Percentiles rank a stretch among this genome's conserved stretches.
phyloP scores from a whole-genome alignment of 2,888 invertebrate species.

The Dinocampus coccinellae region DNA sequence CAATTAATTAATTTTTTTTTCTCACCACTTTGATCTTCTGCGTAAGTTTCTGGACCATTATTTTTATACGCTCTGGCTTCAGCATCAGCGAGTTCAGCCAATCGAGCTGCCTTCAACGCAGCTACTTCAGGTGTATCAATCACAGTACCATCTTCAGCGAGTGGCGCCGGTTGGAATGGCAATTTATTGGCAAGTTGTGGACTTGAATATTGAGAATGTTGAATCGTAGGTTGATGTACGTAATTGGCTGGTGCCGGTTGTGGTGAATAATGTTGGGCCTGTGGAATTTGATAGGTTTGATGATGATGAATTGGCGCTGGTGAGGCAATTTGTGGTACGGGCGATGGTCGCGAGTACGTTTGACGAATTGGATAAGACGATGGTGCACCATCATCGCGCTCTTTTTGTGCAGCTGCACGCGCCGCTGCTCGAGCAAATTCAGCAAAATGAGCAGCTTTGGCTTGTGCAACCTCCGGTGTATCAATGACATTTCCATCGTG shows the following conservation, averaged over 20 bases:
- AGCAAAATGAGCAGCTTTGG: constrained; percentile 67
- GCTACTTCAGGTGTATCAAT: constrained; percentile 68
- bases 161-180: constrained; percentile 63
- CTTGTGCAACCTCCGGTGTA: constrained; percentile 68
- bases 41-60: constrained; percentile 52
- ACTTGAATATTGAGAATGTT: constrained; percentile 41
- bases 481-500: constrained; percentile 67
- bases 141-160: constrained; percentile 66
- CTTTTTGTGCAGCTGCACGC: constrained; percentile 58
- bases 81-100: constrained; percentile 65
- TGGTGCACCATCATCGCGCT: constrained; percentile 44
- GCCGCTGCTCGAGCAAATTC: constrained; percentile 66
- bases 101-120: constrained; percentile 63
- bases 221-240: constrained; percentile 33
- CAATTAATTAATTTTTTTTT: too few relatives aligned
- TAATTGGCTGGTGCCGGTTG: constrained; percentile 38
- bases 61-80: constrained; percentile 66
- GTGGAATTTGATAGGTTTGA: constrained; percentile 37
- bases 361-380: constrained; percentile 43
- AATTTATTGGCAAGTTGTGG: constrained; percentile 46
- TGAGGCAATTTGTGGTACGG: constrained; percentile 41
- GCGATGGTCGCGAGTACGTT: constrained; percentile 43
- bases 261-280: constrained; percentile 43
- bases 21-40: constrained; percentile 53
- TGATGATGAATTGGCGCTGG: constrained; percentile 30